Evolutionary conservation across 2,113 vertebrate species (phyloP), one percentile per base, ranked within the genome.

Genomic region (Leucoraja erinaceus): DNA sequence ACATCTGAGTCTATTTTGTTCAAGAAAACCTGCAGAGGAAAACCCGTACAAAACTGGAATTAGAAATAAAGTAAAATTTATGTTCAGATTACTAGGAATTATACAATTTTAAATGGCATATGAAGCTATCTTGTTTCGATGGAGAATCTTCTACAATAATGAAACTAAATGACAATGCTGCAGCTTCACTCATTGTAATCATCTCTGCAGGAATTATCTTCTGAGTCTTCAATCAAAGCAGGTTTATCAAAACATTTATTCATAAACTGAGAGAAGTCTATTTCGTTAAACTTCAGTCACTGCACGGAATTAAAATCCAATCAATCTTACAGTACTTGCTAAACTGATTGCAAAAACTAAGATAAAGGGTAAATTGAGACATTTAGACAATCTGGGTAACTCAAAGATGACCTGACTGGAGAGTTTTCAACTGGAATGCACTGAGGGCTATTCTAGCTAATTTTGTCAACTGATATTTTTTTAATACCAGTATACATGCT

Each of bases 301-400:
- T 91, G 22, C 10, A 3, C 22, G 54, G 54, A 91, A 74, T 54
- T 10, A 74, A 72, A 91, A 54, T 54, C 90, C 38, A 5, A 72
- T 22, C 31, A 90, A 16, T 90, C n/a, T 90, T 68, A 91, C 63
- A 31, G 83, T 63, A 16, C 56, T 59, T 12, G 83, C 11, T 86
- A 91, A 72, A 91, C 88, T 38, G 47, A 72, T 72, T 72, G 18
- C 70, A 72, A 72, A 20, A 20, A 72, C 14, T 72, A 28, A 66
- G 90, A 72, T 91, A 68, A 91, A 72, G 90, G 66, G 47, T 91
- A 54, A 72, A 90, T 33, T 33, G 88, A 90, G 63, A 90, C 70
- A 70, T 90, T 90, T 54, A 47, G 90, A 20, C 70, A 91, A 91
- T 63, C 33, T 38, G 25, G 88, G 28, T 91, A 91, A 91, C 54